A percentile compares a stretch with the other conserved stretches of the same genome.
These are phyloP conservation scores for Tiphia femorata DNA, from an alignment of 2,888 invertebrate genomes.

Conservation along the genomic window DNA sequence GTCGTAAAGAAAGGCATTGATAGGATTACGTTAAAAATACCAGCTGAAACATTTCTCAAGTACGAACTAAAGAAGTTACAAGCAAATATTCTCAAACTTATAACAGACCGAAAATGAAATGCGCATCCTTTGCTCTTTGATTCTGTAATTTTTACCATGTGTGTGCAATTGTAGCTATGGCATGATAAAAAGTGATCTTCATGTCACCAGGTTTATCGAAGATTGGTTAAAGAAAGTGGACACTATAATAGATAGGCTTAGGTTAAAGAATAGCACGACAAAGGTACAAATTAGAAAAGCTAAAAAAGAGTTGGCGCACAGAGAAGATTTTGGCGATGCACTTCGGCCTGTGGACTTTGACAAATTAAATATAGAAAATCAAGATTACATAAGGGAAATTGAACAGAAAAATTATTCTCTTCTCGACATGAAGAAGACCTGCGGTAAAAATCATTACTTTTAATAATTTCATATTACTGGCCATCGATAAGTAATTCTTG, in stretches of 20 bases:
- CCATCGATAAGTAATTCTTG: neutral
- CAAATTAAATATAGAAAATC: conserved; percentile 75
- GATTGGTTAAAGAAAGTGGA: conserved; percentile 74
- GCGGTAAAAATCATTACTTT: conserved; percentile 62
- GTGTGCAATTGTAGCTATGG: neutral
- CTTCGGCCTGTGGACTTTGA: conserved; percentile 76
- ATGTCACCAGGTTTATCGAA: conserved; percentile 75
- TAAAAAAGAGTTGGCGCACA: conserved; percentile 71
- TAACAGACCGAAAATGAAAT: no score
- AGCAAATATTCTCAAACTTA: no score
- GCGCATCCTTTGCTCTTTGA: no score
- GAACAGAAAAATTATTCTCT: conserved; percentile 72
- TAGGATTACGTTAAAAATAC: conserved; percentile 74
- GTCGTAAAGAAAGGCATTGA: conserved; percentile 73
- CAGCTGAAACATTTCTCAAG: conserved; percentile 73
- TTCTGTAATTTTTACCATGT: neutral
- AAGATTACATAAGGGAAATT: conserved; percentile 70
- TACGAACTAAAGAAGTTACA: conserved; percentile 36
- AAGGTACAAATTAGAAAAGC: conserved; percentile 72
- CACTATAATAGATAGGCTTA: conserved; percentile 73
- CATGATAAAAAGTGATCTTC: neutral
- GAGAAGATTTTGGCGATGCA: conserved; percentile 73
- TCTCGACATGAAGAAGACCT: conserved; percentile 73
- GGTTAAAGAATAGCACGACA: conserved; percentile 73
- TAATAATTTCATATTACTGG: neutral